These are phyloP conservation scores for Halcyon smyrnensis DNA, from an alignment of 2,797 vertebrate genomes.

Conservation along the genomic window DNA sequence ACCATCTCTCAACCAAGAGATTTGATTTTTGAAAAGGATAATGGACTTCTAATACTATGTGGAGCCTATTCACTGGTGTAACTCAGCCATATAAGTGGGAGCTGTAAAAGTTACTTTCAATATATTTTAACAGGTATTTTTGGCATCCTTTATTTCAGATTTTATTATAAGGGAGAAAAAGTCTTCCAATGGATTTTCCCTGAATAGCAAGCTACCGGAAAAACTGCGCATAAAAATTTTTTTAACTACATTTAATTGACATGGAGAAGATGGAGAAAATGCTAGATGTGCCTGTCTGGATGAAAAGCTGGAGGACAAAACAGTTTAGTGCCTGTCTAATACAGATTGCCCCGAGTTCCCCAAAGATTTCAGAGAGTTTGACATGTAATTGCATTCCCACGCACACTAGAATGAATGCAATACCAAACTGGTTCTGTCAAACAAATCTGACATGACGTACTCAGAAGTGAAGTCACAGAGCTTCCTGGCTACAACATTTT, in stretches of 20 bases:
- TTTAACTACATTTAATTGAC: background rate
- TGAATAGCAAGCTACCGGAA: slow-evolving; percentile 1
- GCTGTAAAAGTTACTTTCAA: background rate
- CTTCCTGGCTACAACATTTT: background rate
- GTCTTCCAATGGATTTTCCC: slow-evolving; percentile 28
- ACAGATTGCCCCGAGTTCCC: background rate
- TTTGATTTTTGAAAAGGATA: slow-evolving; percentile 10
- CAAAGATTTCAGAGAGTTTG: slow-evolving; percentile 1
- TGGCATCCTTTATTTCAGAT: slow-evolving; percentile 37
- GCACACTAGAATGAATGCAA: background rate
- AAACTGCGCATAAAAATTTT: background rate
- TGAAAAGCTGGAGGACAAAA: background rate
- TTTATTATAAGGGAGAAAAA: background rate
- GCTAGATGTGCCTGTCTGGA: background rate
- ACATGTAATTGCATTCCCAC: background rate
- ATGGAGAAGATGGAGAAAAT: background rate
- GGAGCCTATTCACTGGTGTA: background rate
- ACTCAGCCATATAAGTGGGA: background rate
- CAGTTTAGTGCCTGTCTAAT: background rate
- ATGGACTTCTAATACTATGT: background rate
- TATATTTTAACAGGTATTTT: slow-evolving; percentile 18
- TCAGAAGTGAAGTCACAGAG: background rate
- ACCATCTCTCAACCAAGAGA: background rate
- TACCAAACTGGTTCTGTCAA: background rate
- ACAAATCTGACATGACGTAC: background rate